These are phyloP conservation scores for Prinia subflava DNA, from an alignment of 2,113 vertebrate genomes.

Conservation along the genomic window DNA sequence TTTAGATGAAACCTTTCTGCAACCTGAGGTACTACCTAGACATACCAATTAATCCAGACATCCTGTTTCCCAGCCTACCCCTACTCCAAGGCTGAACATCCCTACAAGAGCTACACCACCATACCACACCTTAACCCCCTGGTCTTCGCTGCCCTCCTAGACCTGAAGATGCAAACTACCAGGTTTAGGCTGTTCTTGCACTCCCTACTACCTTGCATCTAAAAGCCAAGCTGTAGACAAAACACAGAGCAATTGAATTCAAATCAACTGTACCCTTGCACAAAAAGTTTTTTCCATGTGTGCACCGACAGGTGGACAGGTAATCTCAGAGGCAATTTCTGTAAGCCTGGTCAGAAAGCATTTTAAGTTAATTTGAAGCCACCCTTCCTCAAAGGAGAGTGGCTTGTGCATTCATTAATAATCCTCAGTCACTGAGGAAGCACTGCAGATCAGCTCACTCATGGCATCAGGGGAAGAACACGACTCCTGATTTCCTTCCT, in stretches of 20 bases:
- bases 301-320: background rate
- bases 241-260: background rate
- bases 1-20: background rate
- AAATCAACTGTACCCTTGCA: background rate
- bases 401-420: background rate
- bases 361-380: background rate
- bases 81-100: background rate
- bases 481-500: background rate
- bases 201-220: background rate
- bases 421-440: background rate
- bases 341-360: background rate
- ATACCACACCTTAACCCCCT: background rate
- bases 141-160: background rate
- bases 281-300: background rate
- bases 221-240: background rate
- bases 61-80: background rate
- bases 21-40: background rate
- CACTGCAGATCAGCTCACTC: background rate
- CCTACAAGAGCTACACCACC: background rate
- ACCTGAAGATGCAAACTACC: background rate
- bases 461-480: background rate
- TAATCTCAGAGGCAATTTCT: background rate
- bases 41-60: background rate
- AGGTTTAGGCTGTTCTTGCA: background rate
- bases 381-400: background rate